phyloP scores from a whole-genome alignment of 2,113 vertebrate genomes.

The Sprattus sprattus region DNA sequence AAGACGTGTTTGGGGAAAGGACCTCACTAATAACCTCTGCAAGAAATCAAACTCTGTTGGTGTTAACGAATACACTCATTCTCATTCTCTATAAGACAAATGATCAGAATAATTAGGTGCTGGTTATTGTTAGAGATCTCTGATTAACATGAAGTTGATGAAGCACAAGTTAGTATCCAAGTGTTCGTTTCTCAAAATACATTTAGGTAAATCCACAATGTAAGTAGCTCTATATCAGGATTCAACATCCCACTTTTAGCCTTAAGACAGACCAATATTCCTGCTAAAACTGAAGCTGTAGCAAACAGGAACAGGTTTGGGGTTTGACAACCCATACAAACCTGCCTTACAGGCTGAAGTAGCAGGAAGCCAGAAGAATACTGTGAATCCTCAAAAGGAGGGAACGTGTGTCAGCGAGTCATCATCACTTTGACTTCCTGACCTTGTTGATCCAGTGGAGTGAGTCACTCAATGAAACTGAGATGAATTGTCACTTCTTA shows the following conservation, averaged over 20 bases:
- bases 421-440: constrained; percentile 34
- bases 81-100: neutral
- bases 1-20: constrained; percentile 55
- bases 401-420: constrained; percentile 29
- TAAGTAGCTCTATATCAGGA: neutral
- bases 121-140: neutral
- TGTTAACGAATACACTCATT: neutral
- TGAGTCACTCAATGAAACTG: constrained; percentile 40
- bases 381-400: constrained; percentile 1
- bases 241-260: neutral
- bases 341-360: neutral
- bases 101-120: neutral
- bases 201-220: too few relatives aligned
- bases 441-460: constrained; percentile 59
- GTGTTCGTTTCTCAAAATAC: too few relatives aligned
- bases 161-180: neutral
- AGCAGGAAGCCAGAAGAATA: neutral
- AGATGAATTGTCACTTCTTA: constrained; percentile 41
- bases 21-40: constrained; percentile 19
- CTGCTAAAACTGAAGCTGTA: neutral
- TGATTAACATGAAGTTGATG: neutral
- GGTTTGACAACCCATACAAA: neutral
- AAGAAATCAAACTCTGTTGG: neutral
- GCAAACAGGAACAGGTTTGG: neutral
- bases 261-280: neutral